Evolutionary conservation across 2,888 invertebrate species (phyloP).

Genomic region (Troglohyphantes excavatus): DNA sequence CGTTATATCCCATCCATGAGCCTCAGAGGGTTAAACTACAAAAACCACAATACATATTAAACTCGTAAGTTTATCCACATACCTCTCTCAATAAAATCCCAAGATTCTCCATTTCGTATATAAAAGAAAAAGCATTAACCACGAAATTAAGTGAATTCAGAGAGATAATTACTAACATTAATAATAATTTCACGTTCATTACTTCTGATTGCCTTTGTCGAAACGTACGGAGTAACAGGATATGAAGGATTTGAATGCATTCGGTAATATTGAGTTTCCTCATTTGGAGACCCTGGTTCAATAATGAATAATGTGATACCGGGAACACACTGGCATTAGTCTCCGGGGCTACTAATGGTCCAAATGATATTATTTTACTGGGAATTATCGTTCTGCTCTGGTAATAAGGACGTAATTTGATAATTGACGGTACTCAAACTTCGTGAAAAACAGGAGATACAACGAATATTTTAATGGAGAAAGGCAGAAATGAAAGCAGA

Average conservation of each 20-base stretch:
- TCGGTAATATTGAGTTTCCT: constrained; percentile 1
- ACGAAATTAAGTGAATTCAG: too few species aligned
- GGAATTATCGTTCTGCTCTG: constrained; percentile 5
- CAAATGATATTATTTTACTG: constrained; percentile 3
- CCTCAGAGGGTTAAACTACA: too few species aligned
- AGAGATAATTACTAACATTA: not conserved
- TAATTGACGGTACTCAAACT: not conserved
- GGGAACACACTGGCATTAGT: constrained; percentile 3
- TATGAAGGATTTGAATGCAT: not conserved
- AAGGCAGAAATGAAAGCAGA: too few species aligned
- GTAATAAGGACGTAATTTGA: not conserved
- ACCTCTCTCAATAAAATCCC: too few species aligned
- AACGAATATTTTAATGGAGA: too few species aligned
- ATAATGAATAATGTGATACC: constrained; percentile 41
- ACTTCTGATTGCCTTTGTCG: not conserved
- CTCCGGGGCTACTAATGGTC: constrained; percentile 32
- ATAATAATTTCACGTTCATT: not conserved
- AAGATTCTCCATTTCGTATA: too few species aligned
- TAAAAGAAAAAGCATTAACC: too few species aligned
- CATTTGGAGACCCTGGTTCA: not conserved
- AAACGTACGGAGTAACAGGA: constrained; percentile 10
- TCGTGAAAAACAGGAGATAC: too few species aligned
- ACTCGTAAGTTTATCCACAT: too few species aligned
- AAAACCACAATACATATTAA: too few species aligned
- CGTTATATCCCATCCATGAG: too few species aligned